Evolutionary conservation across 2,888 invertebrate genomes (phyloP).

Genomic region (Caenorhabditis imperialis): DNA sequence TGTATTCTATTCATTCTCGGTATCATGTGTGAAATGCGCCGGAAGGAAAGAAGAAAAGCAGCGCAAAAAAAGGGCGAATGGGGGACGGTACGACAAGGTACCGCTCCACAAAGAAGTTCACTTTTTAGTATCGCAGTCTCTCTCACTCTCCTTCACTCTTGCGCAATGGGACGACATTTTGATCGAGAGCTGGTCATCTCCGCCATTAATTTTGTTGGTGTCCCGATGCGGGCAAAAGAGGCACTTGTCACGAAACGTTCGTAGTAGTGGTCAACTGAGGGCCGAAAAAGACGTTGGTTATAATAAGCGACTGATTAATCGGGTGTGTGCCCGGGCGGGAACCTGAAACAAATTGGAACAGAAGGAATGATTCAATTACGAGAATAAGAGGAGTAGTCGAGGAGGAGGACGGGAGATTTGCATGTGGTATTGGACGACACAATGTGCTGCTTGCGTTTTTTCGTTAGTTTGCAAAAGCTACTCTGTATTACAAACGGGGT

Average conservation of each 20-base stretch:
- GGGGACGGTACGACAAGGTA: conserved; percentile 21
- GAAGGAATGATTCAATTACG: conserved; percentile 49
- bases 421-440: conserved; percentile 9
- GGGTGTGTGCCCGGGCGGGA: conserved; percentile 30
- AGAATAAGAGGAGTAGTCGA: conserved; percentile 17
- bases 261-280: conserved; percentile 26
- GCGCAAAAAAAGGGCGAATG: background rate
- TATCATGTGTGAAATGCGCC: too few relatives aligned
- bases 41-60: conserved; percentile 1
- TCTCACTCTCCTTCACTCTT: conserved; percentile 19
- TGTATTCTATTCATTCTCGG: too few relatives aligned
- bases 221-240: conserved; percentile 18
- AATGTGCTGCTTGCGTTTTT: conserved; percentile 16
- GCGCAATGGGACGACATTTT: conserved; percentile 42
- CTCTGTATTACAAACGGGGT: too few relatives aligned
- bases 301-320: conserved; percentile 51
- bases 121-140: background rate
- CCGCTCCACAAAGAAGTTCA: background rate
- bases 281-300: conserved; percentile 12
- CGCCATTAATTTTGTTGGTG: conserved; percentile 51
- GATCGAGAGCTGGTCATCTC: conserved; percentile 54
- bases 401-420: conserved; percentile 30
- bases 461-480: too few relatives aligned
- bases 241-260: conserved; percentile 46
- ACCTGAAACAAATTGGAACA: conserved; percentile 50